A percentile compares a stretch with the other conserved stretches of the same genome.
These are phyloP conservation scores for Pyralis farinalis DNA, from an alignment of 2,888 invertebrate species.

Conservation along the genomic window DNA sequence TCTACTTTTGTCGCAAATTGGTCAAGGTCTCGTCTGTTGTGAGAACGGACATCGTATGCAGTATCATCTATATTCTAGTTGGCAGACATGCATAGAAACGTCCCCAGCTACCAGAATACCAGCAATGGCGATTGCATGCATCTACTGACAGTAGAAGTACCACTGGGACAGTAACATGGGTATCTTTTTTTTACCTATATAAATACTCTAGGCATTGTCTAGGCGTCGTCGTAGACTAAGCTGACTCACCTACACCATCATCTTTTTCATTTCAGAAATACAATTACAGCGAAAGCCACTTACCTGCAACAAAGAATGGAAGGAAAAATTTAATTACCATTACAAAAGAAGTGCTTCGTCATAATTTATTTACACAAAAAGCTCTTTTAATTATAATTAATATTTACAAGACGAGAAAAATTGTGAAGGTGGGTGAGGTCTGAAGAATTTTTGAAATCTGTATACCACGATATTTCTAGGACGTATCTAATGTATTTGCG, in stretches of 20 bases:
- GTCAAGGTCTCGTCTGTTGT: too few species aligned
- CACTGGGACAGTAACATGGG: too few species aligned
- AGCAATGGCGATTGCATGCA: too few species aligned
- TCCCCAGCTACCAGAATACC: too few species aligned
- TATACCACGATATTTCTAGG: constrained; percentile 11
- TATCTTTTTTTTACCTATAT: too few species aligned
- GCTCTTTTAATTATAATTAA: constrained; percentile 75
- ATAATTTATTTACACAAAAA: constrained; percentile 73
- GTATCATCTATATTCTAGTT: too few species aligned
- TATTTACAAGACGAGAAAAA: constrained; percentile 65
- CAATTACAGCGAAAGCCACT: constrained; percentile 69
- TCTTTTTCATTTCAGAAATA: constrained; percentile 31
- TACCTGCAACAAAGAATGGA: constrained; percentile 62
- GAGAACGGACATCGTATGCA: too few species aligned
- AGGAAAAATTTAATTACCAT: constrained; percentile 71
- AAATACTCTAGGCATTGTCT: neutral
- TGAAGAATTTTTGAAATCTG: constrained; percentile 14
- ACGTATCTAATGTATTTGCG: constrained; percentile 2
- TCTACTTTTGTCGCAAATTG: too few species aligned
- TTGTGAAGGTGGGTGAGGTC: constrained; percentile 21
- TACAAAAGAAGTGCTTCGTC: constrained; percentile 56
- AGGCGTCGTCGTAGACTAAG: neutral
- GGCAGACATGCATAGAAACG: too few species aligned
- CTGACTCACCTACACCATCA: constrained; percentile 19
- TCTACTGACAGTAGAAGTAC: too few species aligned